Evolutionary conservation across 1,140 invertebrate genomes (phyloP).

Genomic region (Mercenaria mercenaria): DNA sequence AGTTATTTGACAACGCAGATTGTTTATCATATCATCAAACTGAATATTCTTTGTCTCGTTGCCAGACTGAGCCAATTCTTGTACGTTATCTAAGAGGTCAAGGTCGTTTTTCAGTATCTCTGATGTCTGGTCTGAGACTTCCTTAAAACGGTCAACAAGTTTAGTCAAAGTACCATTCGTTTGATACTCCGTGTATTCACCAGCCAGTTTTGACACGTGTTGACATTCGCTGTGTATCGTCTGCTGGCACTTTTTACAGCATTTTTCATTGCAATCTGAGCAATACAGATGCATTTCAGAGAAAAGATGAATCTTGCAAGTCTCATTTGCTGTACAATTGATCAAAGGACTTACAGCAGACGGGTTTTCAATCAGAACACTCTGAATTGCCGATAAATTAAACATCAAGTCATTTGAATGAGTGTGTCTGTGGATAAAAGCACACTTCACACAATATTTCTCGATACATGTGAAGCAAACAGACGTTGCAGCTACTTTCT

Average conservation of each 20-base stretch:
- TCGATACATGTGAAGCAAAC: background rate
- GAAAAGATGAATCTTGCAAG: background rate
- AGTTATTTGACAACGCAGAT: background rate
- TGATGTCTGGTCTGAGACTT: background rate
- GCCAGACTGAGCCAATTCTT: background rate
- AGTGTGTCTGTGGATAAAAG: background rate
- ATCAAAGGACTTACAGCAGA: no score
- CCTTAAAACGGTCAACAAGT: background rate
- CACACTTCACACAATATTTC: background rate
- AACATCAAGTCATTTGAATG: background rate
- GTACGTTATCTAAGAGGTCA: background rate
- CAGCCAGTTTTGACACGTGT: background rate
- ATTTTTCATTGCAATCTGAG: background rate
- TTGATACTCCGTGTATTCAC: background rate
- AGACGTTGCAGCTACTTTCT: background rate
- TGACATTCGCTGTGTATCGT: background rate
- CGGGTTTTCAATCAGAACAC: background rate
- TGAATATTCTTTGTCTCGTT: background rate
- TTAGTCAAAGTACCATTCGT: background rate
- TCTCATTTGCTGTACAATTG: background rate
- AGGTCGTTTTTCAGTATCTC: background rate
- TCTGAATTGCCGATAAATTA: background rate
- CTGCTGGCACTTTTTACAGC: background rate
- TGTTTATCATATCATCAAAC: background rate
- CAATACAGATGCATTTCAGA: background rate